These are phyloP conservation scores for Drosophila limbata DNA, from an alignment of 2,888 invertebrate genomes.

Conservation along the genomic window DNA sequence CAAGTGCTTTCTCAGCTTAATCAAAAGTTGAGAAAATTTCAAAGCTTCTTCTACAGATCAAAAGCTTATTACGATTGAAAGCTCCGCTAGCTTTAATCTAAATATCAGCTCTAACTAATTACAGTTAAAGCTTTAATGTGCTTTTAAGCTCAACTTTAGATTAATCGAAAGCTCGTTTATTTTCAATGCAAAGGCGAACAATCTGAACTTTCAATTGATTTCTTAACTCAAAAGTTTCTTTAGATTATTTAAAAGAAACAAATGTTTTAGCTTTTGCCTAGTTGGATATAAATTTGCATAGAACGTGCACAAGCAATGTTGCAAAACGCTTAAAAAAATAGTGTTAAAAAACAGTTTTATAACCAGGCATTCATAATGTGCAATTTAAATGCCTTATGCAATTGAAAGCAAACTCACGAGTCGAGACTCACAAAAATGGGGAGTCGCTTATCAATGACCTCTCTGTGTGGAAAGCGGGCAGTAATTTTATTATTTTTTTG, in stretches of 20 bases:
- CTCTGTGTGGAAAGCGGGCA: background rate
- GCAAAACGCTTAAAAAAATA: background rate
- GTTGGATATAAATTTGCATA: conserved; percentile 1
- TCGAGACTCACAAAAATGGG: background rate
- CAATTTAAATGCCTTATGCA: conserved; percentile 40
- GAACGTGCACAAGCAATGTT: background rate
- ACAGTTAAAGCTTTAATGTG: no score
- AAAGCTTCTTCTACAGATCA: background rate
- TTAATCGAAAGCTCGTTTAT: no score
- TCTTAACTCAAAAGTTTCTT: background rate
- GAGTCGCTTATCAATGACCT: conserved; percentile 30
- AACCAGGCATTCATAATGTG: conserved; percentile 16
- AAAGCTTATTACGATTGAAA: no score
- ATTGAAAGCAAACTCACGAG: conserved; percentile 35
- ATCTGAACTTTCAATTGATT: no score
- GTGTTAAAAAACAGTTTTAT: conserved; percentile 13
- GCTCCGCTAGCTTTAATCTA: no score
- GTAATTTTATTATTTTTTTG: conserved; percentile 10
- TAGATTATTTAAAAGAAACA: background rate
- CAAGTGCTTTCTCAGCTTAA: background rate
- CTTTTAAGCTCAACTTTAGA: no score
- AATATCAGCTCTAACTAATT: no score
- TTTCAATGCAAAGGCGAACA: no score
- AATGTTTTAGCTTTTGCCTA: background rate
- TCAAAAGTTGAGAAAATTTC: background rate